Base-by-base conservation (phyloP, 1,140 invertebrate species). In the Heliconius congener region DNA sequence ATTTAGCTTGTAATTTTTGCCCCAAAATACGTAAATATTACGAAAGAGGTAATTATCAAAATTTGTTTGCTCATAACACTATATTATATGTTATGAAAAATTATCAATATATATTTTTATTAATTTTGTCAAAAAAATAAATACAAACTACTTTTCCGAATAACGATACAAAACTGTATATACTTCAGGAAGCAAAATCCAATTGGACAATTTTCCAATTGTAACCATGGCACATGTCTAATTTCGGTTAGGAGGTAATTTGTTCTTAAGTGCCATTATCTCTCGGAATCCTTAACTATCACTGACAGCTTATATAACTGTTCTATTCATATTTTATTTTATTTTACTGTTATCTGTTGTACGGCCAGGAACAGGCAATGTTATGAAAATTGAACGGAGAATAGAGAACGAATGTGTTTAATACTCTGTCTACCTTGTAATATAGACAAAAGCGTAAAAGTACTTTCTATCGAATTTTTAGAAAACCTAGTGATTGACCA, bases 171-270 rank as follows among this genome's bases (percentile, higher is more conserved):
- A 66, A 81, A 76, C 70, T 84, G 87, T 87, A 89, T 89, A 73
- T 78, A 83, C 82, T 87, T 88, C 84, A 90, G 90, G 91, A 92
- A 91, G 83, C 88, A 87, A 89, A 90, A 90, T 90, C 87, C 88
- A 93, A 93, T 92, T 93, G 92, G 88, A 83, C 89, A 94, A 94
- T 94, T 93, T 93, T 91, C 87, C 92, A 94, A 91, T 94, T 93
- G 90, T 87, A 81, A 73, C 85, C 81, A 82, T 81, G 84, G 86
- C 87, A 87, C 84, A 89, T 81, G 84, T 84, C 84, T 92, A 89
- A 92, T 92, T 92, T 91, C 87, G 87, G 86, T 87, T 85, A 81
- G 83, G 83, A 86, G 86, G 86, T 86, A 91, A 88, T 88, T 89
- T 79, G 78, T 84, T 81, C 86, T 87, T 85, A 87, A 72, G 71